Evolutionary conservation across 2,113 vertebrate genomes (phyloP), one percentile per base, ranked within the genome.

Genomic region (Steatornis caripensis): DNA sequence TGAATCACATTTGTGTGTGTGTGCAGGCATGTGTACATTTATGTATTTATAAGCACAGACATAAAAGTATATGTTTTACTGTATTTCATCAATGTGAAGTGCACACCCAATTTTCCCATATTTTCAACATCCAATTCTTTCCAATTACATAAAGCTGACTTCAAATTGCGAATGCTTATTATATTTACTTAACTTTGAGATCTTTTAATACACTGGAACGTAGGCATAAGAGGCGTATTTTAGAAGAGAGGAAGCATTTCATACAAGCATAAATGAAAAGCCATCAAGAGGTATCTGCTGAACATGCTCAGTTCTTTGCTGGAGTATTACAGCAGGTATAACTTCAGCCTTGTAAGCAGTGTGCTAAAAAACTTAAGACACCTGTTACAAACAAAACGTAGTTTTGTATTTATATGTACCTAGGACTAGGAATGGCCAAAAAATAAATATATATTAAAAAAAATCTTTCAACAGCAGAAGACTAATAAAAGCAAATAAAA

Each of bases 31-130:
- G 6, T 7, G 6, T 45, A 58, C 3, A 16, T 43, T 46, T 60
- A 62, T 19, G 14, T 29, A 58, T 76, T 88, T 62, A 49, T 66
- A 71, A 69, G 46, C 5, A 62, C 16, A 66, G 6, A 30, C 15
- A 60, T 1, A 2, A 15, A 81, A 64, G 34, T 26, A 32, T 3
- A 39, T 1, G 1, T 57, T 85, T 88, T 62, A 70, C 6, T 30
- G 14, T 21, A 84, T 53, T 81, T 61, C 15, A 86, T 84, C 22
- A 62, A 13, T 66, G 70, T 90, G n/a, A 95, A 92, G 21, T 10
- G 32, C 10, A 24, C 17, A 49, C 9, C 19, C 0, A 7, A 32
- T 75, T 79, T 29, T 68, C 15, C 26, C 1, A 0, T 51, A 46
- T 85, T 96, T 92, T 82, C 66, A 87, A 66, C 15, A 61, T 34